Base-by-base conservation (phyloP, 2,888 invertebrate genomes). In the Conomelus anceps region DNA sequence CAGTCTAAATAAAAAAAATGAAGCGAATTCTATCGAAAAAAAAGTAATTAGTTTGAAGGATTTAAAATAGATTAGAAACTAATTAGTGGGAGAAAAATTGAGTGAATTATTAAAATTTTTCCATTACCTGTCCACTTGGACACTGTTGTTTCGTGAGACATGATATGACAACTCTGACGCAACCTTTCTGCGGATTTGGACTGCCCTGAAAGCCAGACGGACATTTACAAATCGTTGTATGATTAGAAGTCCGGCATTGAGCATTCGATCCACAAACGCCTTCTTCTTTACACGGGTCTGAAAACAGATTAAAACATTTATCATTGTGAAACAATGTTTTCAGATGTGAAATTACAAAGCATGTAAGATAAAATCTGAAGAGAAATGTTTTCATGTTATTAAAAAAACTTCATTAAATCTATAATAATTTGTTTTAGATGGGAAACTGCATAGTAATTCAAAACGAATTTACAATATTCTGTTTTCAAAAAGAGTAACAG, bases 141-240 rank as follows among this genome's bases (percentile, higher is more conserved):
- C 98, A 98, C 91, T 97, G 96, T 88, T 95, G 94, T 63, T 95
- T 95, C 90, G 94, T 94, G 63, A 94, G 89, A 92, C 98, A 98
- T 22, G 94, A 92, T 84, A 95, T 94, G n/a, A 97, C 96, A 89
- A 97, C 96, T 91, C 98, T 94, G 7, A 98, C 96, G 92, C 98
- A 98, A 6, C 98, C 98, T 93, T 98, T 97, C 92, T 98, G 96
- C 0, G 98, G 96, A 22, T 96, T 96, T 22, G 98, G 98, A 92
- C 97, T 97, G 0, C 97, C 97, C 93, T 97, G 96, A 92, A 98
- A 98, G 34, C 97, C 97, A 88, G 95, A 94, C 0, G 98, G 98
- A 92, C 98, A 98, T 90, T 95, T 95, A 92, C 98, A 98, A 88
- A 95, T 94, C 0, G 96, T 96, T 86, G 95, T 95, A 92, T 98